Percentiles rank a stretch among this genome's conserved stretches.
Evolutionary conservation across 2,888 invertebrate species (phyloP).

Genomic region (Ptilodon capucinus): DNA sequence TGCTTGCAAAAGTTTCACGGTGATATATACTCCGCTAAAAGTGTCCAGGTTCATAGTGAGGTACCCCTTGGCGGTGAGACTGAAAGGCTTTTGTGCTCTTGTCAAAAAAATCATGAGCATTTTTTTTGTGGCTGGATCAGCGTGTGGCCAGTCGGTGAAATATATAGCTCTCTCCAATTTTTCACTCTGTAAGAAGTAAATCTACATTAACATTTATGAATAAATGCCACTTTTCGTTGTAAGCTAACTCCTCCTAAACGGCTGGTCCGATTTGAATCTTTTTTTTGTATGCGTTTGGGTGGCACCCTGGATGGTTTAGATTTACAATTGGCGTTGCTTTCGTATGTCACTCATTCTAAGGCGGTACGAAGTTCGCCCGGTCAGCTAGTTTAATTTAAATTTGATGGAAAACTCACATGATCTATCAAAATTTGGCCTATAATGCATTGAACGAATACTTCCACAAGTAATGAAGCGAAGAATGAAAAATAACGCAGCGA

Average conservation of each 20-base stretch:
- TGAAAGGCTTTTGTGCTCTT: conserved; percentile 63
- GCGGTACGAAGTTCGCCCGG: too few relatives aligned
- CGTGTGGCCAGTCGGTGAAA: conserved; percentile 58
- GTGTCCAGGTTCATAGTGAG: conserved; percentile 65
- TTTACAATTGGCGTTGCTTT: too few relatives aligned
- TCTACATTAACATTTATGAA: neutral
- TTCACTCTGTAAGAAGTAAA: conserved; percentile 50
- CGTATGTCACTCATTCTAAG: too few relatives aligned
- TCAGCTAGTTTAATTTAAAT: too few relatives aligned
- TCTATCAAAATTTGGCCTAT: conserved; percentile 67
- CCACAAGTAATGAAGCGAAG: conserved; percentile 56
- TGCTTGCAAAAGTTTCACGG: too few relatives aligned
- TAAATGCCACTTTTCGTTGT: too few relatives aligned
- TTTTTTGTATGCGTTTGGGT: too few relatives aligned
- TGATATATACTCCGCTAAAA: conserved; percentile 55
- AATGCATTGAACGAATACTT: conserved; percentile 60
- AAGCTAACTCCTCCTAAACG: too few relatives aligned
- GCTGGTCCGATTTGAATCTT: too few relatives aligned
- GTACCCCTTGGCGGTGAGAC: conserved; percentile 60
- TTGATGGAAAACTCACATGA: conserved; percentile 54
- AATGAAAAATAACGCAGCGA: conserved; percentile 65
- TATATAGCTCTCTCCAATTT: conserved; percentile 56
- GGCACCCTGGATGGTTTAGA: too few relatives aligned
- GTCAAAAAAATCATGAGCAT: conserved; percentile 57
- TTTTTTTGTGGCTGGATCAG: conserved; percentile 52